Evolutionary conservation across 2,888 invertebrate genomes (phyloP), one percentile per base, ranked within the genome.

Genomic region (Polydrusus tereticollis): DNA sequence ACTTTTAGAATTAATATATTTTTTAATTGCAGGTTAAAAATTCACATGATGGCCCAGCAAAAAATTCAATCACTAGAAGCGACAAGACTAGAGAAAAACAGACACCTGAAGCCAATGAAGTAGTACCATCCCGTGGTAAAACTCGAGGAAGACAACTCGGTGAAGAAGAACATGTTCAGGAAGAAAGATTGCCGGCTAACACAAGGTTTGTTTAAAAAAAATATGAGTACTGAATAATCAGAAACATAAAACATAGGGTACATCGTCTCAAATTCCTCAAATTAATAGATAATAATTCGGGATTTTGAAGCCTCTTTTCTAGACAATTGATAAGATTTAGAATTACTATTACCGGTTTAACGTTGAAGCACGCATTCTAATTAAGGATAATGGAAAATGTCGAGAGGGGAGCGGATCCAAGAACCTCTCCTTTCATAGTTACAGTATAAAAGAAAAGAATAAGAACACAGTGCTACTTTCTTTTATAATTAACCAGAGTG

Each of bases 171-270:
- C 87, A 87, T 57, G 85, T 87, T 29, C 86, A 86, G 67, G 88
- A 89, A 78, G 89, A 89, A 78, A 85, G 94, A 77, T 85, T 95
- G 75, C 95, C 95, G 1, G 89, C 91, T n/a, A 94, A 92, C 81
- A 94, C 95, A n/a, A 90, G 95, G 76, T 95, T 38, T 18, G 66
- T 59, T 45, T 0, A 18, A 8, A 21, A 58, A 38, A 18, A 14
- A 12, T 3, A 33, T 16, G 16, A 14, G 33, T 33, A 60, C 43
- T 41, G 10, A 38, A 6, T 41, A 7, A 29, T 62, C 45, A n/a
- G n/a, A 2, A n/a, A 16, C 14, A 16, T 47, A 47, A 18, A 47
- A 16, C 18, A n/a, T n/a, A n/a, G n/a, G n/a, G n/a, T n/a, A n/a
- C n/a, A n/a, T n/a, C n/a, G n/a, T n/a, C n/a, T n/a, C n/a, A n/a